These are phyloP conservation scores for Microcaecilia unicolor DNA, from an alignment of 2,797 vertebrate genomes.

Conservation along the genomic window DNA sequence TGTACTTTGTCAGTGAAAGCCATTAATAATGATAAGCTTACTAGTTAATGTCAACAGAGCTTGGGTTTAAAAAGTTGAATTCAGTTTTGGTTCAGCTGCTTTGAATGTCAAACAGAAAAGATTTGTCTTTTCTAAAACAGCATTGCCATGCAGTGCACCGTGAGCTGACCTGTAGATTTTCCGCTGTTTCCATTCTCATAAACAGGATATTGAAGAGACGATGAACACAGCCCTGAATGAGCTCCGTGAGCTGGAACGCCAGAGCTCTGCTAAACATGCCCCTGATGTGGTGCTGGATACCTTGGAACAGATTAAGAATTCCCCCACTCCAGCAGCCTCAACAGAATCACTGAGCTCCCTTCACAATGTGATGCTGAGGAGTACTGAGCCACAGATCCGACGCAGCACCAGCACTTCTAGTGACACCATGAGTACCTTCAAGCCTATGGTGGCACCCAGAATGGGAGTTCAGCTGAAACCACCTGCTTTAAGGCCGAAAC, in stretches of 20 bases:
- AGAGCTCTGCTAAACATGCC: constrained; percentile 89
- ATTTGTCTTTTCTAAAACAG: too few relatives aligned
- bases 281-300: constrained; percentile 97
- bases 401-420: constrained; percentile 84
- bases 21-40: too few relatives aligned
- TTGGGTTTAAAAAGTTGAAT: too few relatives aligned
- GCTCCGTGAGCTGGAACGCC: constrained; percentile 89
- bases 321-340: constrained; percentile 55
- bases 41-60: too few relatives aligned
- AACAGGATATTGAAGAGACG: constrained; percentile 94
- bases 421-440: constrained; percentile 94
- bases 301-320: constrained; percentile 84
- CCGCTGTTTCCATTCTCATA: too few relatives aligned
- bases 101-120: too few relatives aligned
- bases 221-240: constrained; percentile 97
- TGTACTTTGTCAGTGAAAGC: too few relatives aligned
- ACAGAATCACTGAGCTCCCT: constrained; percentile 65
- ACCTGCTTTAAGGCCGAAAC: constrained; percentile 91
- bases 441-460: constrained; percentile 81
- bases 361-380: constrained; percentile 54
- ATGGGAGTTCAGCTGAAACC: constrained; percentile 96
- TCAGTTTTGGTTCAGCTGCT: too few relatives aligned
- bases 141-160: too few relatives aligned
- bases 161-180: too few relatives aligned
- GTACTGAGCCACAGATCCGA: constrained; percentile 77